These are phyloP conservation scores for Pelecanus crispus DNA, from an alignment of 2,113 vertebrate genomes.

Conservation along the genomic window DNA sequence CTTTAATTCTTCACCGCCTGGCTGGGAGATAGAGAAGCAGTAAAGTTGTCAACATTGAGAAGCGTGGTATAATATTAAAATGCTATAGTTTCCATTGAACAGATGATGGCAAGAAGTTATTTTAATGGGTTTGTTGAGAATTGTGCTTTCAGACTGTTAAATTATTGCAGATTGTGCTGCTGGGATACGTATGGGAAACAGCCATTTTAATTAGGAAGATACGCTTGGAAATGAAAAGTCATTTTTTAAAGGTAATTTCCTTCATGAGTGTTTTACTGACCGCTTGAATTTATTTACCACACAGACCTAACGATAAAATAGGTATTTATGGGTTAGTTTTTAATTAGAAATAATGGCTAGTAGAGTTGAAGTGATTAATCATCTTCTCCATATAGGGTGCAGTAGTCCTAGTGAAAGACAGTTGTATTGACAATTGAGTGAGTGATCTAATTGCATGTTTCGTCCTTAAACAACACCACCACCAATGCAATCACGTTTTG, in stretches of 20 bases:
- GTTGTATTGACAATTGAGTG: slow-evolving; percentile 50
- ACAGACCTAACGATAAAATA: slow-evolving; percentile 71
- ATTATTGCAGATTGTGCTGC: slow-evolving; percentile 38
- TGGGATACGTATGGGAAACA: slow-evolving; percentile 53
- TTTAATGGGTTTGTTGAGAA: slow-evolving; percentile 38
- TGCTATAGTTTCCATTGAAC: slow-evolving; percentile 8
- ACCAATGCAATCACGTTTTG: rapidly evolving
- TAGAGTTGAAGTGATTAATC: slow-evolving; percentile 80
- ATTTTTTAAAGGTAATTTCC: slow-evolving; percentile 71
- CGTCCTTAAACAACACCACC: slow-evolving; percentile 48
- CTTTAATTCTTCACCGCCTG: not conserved
- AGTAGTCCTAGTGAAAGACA: slow-evolving; percentile 64
- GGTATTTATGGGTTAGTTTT: slow-evolving; percentile 86
- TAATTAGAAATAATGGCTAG: slow-evolving; percentile 93
- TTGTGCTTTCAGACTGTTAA: slow-evolving; percentile 46
- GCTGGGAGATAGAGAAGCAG: not conserved
- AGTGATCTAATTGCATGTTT: slow-evolving; percentile 68
- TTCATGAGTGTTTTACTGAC: slow-evolving; percentile 68
- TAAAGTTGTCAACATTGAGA: slow-evolving; percentile 5
- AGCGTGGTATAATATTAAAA: slow-evolving; percentile 17
- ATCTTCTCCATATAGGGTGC: slow-evolving; percentile 76
- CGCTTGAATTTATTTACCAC: slow-evolving; percentile 83
- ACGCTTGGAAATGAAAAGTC: slow-evolving; percentile 65
- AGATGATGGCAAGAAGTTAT: slow-evolving; percentile 29
- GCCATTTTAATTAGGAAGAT: slow-evolving; percentile 73